Evolutionary conservation across 2,113 vertebrate species (phyloP).

Genomic region (Salvator merianae): DNA sequence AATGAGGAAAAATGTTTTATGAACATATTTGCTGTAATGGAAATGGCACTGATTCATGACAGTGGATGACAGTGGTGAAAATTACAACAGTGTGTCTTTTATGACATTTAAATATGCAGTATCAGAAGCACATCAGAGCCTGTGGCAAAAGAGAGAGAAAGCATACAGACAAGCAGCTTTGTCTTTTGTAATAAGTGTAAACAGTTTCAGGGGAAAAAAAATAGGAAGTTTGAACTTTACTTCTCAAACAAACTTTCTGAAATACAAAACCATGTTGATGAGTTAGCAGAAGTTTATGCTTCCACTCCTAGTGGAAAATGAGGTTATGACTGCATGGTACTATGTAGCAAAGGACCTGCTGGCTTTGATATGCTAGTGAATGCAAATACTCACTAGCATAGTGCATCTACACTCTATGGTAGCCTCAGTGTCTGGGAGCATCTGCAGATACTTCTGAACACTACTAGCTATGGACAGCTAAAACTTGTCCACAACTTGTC

Average conservation of each 20-base stretch:
- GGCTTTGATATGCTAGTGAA: no score
- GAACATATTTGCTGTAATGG: slow-evolving; percentile 29
- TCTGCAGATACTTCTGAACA: no score
- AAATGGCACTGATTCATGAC: slow-evolving; percentile 14
- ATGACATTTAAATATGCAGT: background rate
- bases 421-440: no score
- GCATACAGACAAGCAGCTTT: background rate
- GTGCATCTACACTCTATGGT: no score
- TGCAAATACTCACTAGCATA: no score
- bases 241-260: background rate
- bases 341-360: no score
- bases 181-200: background rate
- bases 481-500: no score
- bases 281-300: background rate
- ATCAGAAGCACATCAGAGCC: background rate
- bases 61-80: background rate
- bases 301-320: no score
- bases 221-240: background rate
- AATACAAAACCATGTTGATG: background rate
- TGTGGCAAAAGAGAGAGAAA: background rate
- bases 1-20: slow-evolving; percentile 23
- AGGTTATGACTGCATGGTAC: no score
- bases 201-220: background rate
- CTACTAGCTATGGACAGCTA: no score
- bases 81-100: slow-evolving; percentile 11